Evolutionary conservation across 2,888 invertebrate species (phyloP).

Genomic region (Troides helena): DNA sequence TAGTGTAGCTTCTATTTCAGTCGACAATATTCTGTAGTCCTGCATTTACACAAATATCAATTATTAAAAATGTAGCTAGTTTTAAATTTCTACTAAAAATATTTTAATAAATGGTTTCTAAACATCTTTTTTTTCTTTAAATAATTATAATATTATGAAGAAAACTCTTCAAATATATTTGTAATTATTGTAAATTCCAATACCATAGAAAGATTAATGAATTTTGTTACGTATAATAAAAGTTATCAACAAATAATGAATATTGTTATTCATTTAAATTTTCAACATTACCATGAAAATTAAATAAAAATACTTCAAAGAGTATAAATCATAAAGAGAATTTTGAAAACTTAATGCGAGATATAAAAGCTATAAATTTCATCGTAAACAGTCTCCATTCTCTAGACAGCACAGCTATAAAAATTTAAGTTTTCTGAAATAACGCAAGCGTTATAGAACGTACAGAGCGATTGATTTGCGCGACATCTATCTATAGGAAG

Average conservation of each 20-base stretch:
- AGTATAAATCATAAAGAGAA: not conserved
- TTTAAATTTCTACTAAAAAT: too few species aligned
- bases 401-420: slow-evolving; percentile 40
- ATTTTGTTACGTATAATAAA: too few species aligned
- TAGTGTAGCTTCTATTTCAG: slow-evolving; percentile 47
- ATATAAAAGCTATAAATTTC: slow-evolving; percentile 70
- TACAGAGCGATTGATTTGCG: slow-evolving; percentile 37
- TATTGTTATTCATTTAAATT: too few species aligned
- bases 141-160: too few species aligned
- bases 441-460: slow-evolving; percentile 42
- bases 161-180: too few species aligned
- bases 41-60: not conserved
- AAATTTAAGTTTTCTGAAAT: slow-evolving; percentile 41
- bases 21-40: slow-evolving; percentile 35
- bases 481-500: slow-evolving; percentile 59
- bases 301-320: too few species aligned
- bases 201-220: too few species aligned
- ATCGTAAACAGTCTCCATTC: slow-evolving; percentile 66
- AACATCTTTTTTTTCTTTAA: too few species aligned
- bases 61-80: not conserved
- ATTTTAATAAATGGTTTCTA: too few species aligned
- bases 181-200: too few species aligned
- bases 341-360: not conserved
- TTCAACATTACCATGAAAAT: too few species aligned
- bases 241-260: too few species aligned